These are phyloP conservation scores for Drosophila triauraria DNA, from an alignment of 1,140 invertebrate genomes.

Conservation along the genomic window DNA sequence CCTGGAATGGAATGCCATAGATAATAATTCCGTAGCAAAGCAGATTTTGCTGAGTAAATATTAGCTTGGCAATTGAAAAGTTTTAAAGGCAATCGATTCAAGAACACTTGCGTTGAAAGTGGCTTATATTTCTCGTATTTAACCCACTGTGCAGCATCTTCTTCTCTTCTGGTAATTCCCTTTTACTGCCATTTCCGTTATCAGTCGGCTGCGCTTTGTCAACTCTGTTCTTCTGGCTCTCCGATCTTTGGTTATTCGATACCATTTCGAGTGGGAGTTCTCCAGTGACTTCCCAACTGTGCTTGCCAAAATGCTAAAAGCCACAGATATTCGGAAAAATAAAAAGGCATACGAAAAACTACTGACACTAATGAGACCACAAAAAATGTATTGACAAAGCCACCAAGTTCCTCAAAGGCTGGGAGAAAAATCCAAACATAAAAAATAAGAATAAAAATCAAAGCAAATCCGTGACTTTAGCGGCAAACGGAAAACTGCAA, in stretches of 20 bases:
- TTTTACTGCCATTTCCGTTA: conserved; percentile 36
- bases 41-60: conserved; percentile 12
- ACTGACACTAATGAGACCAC: conserved; percentile 78
- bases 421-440: conserved; percentile 1
- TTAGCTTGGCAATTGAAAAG: conserved; percentile 12
- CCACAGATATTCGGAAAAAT: conserved; percentile 16
- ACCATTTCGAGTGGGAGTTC: conserved; percentile 36
- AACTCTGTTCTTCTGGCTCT: conserved; percentile 14
- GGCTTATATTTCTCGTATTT: neutral
- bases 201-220: conserved; percentile 41
- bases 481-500: conserved; percentile 31
- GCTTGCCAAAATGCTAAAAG: conserved; percentile 18
- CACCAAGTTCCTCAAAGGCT: conserved; percentile 22
- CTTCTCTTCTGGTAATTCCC: conserved; percentile 6
- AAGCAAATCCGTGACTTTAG: conserved; percentile 46
- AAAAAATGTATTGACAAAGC: conserved; percentile 64
- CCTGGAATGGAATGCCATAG: neutral
- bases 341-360: conserved; percentile 40
- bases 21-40: conserved; percentile 5
- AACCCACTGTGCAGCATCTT: conserved; percentile 16
- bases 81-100: neutral
- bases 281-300: conserved; percentile 26
- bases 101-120: conserved; percentile 1
- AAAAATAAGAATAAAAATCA: neutral
- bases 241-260: conserved; percentile 36